Conservation (phyloP, 2,113 vertebrate genomes). For the Tauraco erythrolophus region DNA sequence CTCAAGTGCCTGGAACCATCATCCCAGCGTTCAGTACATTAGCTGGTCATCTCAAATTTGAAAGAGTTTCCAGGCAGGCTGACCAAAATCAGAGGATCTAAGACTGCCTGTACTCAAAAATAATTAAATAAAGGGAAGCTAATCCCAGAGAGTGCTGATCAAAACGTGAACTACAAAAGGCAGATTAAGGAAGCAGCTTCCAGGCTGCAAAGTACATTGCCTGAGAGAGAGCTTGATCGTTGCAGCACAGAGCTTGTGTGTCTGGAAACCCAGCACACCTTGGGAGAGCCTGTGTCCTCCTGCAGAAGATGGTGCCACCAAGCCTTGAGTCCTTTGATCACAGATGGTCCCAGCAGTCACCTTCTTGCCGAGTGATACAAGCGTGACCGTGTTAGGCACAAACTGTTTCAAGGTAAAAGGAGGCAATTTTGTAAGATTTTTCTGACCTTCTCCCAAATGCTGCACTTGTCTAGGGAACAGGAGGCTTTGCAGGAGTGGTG, state of each 20-base stretch:
- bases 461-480: rapidly evolving
- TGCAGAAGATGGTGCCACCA: neutral
- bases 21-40: neutral
- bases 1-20: neutral
- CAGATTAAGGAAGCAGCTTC: slow-evolving; percentile 20
- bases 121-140: slow-evolving; percentile 13
- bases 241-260: neutral
- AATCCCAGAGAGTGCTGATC: slow-evolving; percentile 19
- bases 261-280: neutral
- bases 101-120: neutral
- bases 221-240: neutral
- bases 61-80: neutral
- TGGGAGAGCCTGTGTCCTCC: neutral
- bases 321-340: neutral
- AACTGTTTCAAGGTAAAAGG: neutral
- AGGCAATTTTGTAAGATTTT: neutral
- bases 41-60: neutral
- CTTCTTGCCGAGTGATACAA: neutral
- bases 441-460: neutral
- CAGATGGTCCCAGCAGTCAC: neutral
- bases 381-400: rapidly evolving
- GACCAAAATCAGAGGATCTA: neutral
- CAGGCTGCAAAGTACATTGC: neutral
- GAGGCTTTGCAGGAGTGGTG: neutral
- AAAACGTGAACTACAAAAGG: neutral